Base-by-base conservation (phyloP, 1,140 invertebrate genomes). In the Platyura marginata region DNA sequence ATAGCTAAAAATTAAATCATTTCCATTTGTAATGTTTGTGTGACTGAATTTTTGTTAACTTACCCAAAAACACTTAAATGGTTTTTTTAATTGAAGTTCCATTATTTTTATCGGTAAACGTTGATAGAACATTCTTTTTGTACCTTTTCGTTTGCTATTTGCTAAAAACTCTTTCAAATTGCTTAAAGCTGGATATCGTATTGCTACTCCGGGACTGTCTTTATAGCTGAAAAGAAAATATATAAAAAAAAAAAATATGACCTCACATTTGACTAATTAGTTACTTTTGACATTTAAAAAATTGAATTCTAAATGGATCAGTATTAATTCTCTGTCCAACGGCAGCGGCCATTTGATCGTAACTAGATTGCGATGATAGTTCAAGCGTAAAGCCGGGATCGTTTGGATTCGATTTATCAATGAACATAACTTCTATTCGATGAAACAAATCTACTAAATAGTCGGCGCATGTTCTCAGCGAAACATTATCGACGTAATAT, bases 71-170 rank as follows among this genome's bases (percentile, higher is more conserved):
- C 85, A 93, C 71, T 95, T 96, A 64, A 97, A 94, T 62, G 92
- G 89, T 62, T 87, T 89, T 65, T 96, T 96, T 68, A 92, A 94
- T 65, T 97, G 93, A 58, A 98, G 72, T 70, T 98, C 94, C 59
- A 91, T 92, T 48, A 98, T 86, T 65, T 85, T 80, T 64, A 97
- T 94, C 61, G 84, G 91, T 51, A 98, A 72, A 66, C 91, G 77
- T 66, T 96, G 91, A 66, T 95, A 96, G 66, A 89, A 97, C 46
- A 93, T 80, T 63, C 92, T 88, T 63, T 90, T 94, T 47, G 80
- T 77, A 58, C 78, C 77, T 68, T 89, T 88, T 54, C 85, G 82
- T 69, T 94, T 95, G 54, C 79, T 76, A 59, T 76, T 82, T 16
- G 79, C 70, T 49, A 95, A 65, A 53, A 95, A 68, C 64, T 94